Evolutionary conservation across 2,797 vertebrate species (phyloP), one percentile per base, ranked within the genome.

Genomic region (Myotis pilosus): DNA sequence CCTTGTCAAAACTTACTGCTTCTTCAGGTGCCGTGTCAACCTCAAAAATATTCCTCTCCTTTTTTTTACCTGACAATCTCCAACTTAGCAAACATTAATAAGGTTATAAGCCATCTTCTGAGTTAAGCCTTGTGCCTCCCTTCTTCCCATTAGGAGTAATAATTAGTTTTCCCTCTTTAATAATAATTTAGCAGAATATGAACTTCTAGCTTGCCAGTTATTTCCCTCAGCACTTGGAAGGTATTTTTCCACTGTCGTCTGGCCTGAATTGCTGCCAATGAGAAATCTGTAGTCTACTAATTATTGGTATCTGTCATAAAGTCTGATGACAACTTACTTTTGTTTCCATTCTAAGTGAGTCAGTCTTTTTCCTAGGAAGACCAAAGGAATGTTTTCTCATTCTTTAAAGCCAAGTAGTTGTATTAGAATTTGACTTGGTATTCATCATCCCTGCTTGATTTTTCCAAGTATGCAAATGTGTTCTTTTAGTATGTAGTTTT

Each of bases 391-490:
- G n/a, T 87, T 79, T 78, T 78, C 20, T 51, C 20, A 88, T 89
- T 87, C 69, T 92, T 75, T 60, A 83, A 53, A 66, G 80, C 85
- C 62, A 72, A 30, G 19, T 72, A 53, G 4, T 82, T 89, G 66
- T 89, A 80, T 75, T 95, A 84, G 57, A 94, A 28, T 83, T 92
- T 93, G 33, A 87, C 22, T 93, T 91, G 23, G 13, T 69, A 36
- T 68, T 85, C 23, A 16, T 87, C 11, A 33, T 60, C 47, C 49
- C 83, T 55, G 17, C 33, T 76, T 75, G n/a, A 82, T 82, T 89
- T 89, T 89, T 94, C 72, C 60, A 76, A 72, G 11, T 76, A 38
- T 87, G 23, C 44, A 80, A 80, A 47, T 95, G 20, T 57, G 8
- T 23, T 87, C 74, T 74, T 79, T 80, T 12, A 13, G 8, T 86